phyloP scores from a whole-genome alignment of 2,113 vertebrate species.

The Lipotes vexillifer region DNA sequence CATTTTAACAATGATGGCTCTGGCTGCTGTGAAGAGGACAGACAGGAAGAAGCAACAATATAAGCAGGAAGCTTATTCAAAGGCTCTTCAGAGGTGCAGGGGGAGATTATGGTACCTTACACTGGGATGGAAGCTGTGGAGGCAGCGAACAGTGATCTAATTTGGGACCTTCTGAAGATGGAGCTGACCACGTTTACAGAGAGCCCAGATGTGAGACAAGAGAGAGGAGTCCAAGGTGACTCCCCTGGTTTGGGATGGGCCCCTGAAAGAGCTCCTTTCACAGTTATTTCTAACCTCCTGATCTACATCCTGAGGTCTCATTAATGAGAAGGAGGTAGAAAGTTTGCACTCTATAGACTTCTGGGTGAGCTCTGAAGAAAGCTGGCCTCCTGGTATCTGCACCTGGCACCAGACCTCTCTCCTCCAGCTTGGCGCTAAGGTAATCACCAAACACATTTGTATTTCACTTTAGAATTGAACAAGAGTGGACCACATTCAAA shows the following conservation, averaged over 20 bases:
- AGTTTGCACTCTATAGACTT: background rate
- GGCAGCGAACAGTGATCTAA: accelerated
- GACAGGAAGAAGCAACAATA: background rate
- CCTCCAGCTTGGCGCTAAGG: background rate
- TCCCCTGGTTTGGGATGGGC: background rate
- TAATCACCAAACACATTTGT: background rate
- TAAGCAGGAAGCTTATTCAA: background rate
- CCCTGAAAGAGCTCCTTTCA: background rate
- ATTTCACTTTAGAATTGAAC: background rate
- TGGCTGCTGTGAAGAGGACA: background rate
- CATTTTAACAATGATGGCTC: background rate
- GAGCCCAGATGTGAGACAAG: background rate
- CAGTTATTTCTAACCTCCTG: background rate
- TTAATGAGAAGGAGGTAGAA: background rate
- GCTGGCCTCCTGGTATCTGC: accelerated
- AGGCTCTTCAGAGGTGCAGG: background rate
- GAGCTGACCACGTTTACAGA: background rate
- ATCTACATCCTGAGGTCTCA: background rate
- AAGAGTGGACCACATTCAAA: background rate
- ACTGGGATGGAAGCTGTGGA: background rate
- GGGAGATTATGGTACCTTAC: background rate
- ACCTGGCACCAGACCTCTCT: background rate
- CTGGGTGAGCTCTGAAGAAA: background rate
- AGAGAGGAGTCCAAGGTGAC: background rate
- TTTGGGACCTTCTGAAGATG: background rate